A percentile compares a stretch with the other conserved stretches of the same genome.
phyloP scores from a whole-genome alignment of 92 coral and sea anemone genomes.

The Pocillopora grandis region DNA sequence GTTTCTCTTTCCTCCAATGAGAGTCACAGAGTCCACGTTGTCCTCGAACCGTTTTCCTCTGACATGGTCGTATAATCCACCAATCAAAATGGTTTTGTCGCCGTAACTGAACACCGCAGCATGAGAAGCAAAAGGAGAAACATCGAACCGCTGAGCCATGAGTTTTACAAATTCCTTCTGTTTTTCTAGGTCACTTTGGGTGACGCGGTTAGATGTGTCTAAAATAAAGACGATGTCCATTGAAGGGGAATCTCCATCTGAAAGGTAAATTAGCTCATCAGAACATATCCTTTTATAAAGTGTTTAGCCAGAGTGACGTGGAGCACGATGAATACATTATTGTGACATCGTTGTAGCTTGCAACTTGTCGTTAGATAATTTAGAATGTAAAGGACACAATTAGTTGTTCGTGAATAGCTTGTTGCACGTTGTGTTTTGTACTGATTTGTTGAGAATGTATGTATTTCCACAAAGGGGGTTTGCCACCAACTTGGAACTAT shows the following conservation, averaged over 20 bases:
- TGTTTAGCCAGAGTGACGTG: not conserved
- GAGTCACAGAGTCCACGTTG: slow-evolving; percentile 25
- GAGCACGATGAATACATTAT: not conserved
- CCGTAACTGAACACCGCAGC: slow-evolving; percentile 73
- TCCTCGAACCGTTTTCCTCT: slow-evolving; percentile 23
- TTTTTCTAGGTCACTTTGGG: slow-evolving; percentile 53
- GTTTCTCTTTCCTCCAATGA: slow-evolving; percentile 36
- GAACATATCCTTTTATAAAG: not conserved
- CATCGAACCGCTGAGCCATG: slow-evolving; percentile 51
- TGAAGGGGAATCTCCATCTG: slow-evolving; percentile 44
- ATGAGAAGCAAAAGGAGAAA: slow-evolving; percentile 61
- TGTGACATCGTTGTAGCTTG: not conserved
- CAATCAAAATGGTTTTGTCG: slow-evolving; percentile 44
- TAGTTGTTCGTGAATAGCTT: too few relatives aligned
- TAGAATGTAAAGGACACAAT: too few relatives aligned
- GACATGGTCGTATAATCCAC: slow-evolving; percentile 18
- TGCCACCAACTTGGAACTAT: too few relatives aligned
- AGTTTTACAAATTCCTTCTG: slow-evolving; percentile 72
- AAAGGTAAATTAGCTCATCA: not conserved
- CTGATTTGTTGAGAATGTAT: too few relatives aligned
- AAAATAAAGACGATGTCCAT: slow-evolving; percentile 78
- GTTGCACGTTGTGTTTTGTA: too few relatives aligned
- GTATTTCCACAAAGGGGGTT: too few relatives aligned
- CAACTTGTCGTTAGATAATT: too few relatives aligned
- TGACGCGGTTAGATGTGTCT: slow-evolving; percentile 78